phyloP scores from a whole-genome alignment of 2,888 invertebrate species.

The Theretra japonica region DNA sequence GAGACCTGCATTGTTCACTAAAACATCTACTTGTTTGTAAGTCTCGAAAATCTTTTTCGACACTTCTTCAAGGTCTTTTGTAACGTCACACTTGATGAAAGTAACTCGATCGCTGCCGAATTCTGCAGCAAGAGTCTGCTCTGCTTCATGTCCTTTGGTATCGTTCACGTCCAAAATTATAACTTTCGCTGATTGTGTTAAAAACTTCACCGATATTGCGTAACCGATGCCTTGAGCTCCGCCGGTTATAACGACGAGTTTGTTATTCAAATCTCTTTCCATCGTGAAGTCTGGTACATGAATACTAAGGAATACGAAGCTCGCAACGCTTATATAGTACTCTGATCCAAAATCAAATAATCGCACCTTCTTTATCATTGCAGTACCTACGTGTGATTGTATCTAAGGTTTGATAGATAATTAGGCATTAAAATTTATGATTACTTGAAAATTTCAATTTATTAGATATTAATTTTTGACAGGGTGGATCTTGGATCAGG shows the following conservation, averaged over 20 bases:
- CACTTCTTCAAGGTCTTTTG: constrained; percentile 61
- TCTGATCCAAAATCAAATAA: not conserved
- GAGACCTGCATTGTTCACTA: constrained; percentile 64
- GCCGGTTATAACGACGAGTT: constrained; percentile 68
- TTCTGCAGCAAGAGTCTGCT: constrained; percentile 53
- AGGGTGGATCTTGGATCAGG: too few relatives aligned
- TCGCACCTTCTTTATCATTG: not conserved
- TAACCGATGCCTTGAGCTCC: constrained; percentile 82
- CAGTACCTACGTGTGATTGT: too few relatives aligned
- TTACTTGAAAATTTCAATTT: too few relatives aligned
- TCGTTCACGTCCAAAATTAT: constrained; percentile 50
- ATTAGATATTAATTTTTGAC: too few relatives aligned
- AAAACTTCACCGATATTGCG: constrained; percentile 67
- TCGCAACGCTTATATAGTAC: not conserved
- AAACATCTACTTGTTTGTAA: constrained; percentile 35
- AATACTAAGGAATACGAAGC: not conserved
- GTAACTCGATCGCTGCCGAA: constrained; percentile 53
- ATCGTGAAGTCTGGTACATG: not conserved
- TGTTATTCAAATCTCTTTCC: constrained; percentile 16
- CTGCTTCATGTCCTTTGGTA: constrained; percentile 25
- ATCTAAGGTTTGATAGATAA: too few relatives aligned
- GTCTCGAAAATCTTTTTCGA: constrained; percentile 32
- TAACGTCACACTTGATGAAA: constrained; percentile 72
- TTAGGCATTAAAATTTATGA: too few relatives aligned
- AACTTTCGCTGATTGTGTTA: constrained; percentile 63